Percentiles rank a stretch among this genome's conserved stretches.
Conservation (phyloP, 2,888 invertebrate species). For the Lacanobia oleracea region DNA sequence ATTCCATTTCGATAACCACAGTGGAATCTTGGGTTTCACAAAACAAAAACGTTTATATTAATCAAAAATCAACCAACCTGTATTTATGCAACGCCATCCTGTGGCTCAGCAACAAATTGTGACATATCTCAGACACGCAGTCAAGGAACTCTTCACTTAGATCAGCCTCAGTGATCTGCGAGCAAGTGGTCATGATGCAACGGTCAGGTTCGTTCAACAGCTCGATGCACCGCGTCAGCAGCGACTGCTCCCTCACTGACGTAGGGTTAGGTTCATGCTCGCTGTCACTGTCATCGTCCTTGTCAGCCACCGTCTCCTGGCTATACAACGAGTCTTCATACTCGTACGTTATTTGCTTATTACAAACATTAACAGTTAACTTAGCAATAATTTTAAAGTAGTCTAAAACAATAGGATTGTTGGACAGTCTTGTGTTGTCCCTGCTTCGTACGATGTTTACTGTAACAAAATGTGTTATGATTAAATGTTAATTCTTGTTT, state of each 20-base stretch:
- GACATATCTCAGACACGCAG: conserved; percentile 94
- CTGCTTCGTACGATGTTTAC: conserved; percentile 86
- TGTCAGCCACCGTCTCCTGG: conserved; percentile 86
- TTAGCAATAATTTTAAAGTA: conserved; percentile 87
- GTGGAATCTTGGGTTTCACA: too few species aligned
- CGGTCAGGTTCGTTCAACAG: conserved; percentile 92
- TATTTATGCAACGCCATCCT: conserved; percentile 96
- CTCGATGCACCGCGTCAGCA: conserved; percentile 91
- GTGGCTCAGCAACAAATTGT: conserved; percentile 95
- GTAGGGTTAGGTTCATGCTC: conserved; percentile 88
- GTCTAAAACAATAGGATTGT: conserved; percentile 84
- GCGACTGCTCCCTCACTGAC: conserved; percentile 84
- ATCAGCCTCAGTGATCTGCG: conserved; percentile 88
- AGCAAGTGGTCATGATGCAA: conserved; percentile 82
- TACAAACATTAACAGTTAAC: conserved; percentile 84
- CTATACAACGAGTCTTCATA: conserved; percentile 87
- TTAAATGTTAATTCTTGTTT: conserved; percentile 15
- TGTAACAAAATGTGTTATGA: conserved; percentile 72
- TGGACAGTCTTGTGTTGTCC: conserved; percentile 90
- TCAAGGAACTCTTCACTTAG: conserved; percentile 91
- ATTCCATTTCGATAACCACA: too few species aligned
- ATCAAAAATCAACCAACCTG: conserved; percentile 89
- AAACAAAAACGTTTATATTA: neutral
- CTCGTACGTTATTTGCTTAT: conserved; percentile 85
- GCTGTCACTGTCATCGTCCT: conserved; percentile 91